phyloP scores from a whole-genome alignment of 2,888 invertebrate genomes.

The Lucinisca nassula region DNA sequence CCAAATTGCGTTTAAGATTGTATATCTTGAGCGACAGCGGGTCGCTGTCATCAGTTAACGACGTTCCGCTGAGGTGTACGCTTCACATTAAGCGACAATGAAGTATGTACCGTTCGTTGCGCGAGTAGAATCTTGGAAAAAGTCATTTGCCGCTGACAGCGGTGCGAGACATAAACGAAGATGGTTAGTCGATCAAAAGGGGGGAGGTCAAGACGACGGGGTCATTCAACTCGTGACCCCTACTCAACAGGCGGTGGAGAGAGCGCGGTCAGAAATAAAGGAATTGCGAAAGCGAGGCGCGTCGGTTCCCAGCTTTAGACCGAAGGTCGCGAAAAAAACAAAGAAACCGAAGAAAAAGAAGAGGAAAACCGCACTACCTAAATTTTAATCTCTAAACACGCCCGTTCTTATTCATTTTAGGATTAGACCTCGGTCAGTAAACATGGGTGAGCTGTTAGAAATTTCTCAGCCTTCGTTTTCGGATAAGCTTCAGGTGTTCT shows the following conservation, averaged over 20 bases:
- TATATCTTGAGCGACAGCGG: neutral
- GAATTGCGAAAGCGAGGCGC: too few species aligned
- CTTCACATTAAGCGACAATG: neutral
- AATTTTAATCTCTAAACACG: too few species aligned
- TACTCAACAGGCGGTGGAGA: too few species aligned
- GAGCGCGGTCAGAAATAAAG: too few species aligned
- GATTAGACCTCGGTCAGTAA: neutral
- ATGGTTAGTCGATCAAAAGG: too few species aligned
- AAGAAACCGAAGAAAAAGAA: too few species aligned
- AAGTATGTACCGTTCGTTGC: neutral
- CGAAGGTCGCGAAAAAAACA: too few species aligned
- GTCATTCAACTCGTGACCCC: too few species aligned
- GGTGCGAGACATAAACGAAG: neutral
- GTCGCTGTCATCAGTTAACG: neutral
- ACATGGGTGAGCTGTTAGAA: neutral
- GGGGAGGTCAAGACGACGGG: too few species aligned
- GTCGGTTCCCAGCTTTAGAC: too few species aligned
- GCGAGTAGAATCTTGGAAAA: neutral
- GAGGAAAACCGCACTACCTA: too few species aligned
- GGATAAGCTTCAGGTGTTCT: neutral
- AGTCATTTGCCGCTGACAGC: neutral
- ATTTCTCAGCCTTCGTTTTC: neutral
- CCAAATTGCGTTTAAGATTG: neutral
- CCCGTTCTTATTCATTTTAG: too few species aligned
- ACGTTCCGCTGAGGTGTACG: neutral